A percentile compares a stretch with the other conserved stretches of the same genome.
Conservation (phyloP, 2,888 invertebrate species). For the Myathropa florea region DNA sequence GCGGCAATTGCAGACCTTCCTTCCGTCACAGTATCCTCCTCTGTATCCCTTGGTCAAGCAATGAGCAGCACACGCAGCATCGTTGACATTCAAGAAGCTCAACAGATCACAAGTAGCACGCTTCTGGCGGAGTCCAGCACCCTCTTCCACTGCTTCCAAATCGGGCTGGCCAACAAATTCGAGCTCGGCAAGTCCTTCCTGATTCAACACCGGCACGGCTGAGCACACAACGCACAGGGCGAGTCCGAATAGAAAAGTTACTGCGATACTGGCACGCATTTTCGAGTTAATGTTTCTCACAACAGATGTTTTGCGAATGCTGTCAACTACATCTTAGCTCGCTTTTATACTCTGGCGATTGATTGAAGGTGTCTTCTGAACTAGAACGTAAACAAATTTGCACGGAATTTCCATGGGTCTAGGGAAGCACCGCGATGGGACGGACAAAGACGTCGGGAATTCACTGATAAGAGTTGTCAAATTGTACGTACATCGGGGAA, state of each 20-base stretch:
- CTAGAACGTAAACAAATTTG: background rate
- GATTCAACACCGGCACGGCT: background rate
- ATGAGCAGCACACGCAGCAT: conserved; percentile 80
- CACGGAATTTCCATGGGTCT: too few relatives aligned
- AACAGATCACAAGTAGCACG: conserved; percentile 81
- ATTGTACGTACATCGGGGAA: too few relatives aligned
- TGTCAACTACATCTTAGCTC: background rate
- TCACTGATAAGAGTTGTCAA: too few relatives aligned
- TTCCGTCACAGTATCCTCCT: conserved; percentile 79
- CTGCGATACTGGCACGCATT: background rate
- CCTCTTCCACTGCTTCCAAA: background rate
- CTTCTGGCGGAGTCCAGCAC: conserved; percentile 75
- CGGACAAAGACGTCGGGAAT: too few relatives aligned
- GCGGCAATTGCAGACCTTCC: conserved; percentile 79
- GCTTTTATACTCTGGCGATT: background rate
- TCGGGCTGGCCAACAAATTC: background rate
- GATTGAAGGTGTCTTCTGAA: background rate
- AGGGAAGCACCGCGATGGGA: too few relatives aligned
- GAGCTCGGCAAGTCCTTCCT: background rate
- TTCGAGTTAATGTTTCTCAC: background rate
- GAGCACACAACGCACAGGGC: background rate
- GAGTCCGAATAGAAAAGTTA: background rate
- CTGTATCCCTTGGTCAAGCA: conserved; percentile 76
- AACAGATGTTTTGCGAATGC: background rate
- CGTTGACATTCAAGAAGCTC: conserved; percentile 75